Evolutionary conservation across 2,113 vertebrate genomes (phyloP), one percentile per base, ranked within the genome.

Genomic region (Microcebus tavaratra): DNA sequence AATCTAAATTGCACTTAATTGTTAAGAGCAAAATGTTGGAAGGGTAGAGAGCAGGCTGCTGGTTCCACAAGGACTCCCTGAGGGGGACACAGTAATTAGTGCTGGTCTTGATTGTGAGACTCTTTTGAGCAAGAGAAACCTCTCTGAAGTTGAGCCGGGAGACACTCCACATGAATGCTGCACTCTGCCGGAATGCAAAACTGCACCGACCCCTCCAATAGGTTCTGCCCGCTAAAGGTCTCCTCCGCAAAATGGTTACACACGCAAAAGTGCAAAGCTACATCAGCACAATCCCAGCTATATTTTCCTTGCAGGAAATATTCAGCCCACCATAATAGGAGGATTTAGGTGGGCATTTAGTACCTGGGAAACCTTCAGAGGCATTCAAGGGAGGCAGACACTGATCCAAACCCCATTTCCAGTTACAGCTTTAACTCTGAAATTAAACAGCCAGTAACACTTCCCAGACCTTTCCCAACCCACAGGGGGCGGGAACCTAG

Each of bases 1-100:
- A 98, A 97, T 95, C 97, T 96, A 93, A 97, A 98, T 94, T 96
- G 79, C 57, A 82, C 72, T 42, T 67, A 89, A 97, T 68, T 96
- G 83, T 95, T 76, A 63, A 48, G 42, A 95, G 39, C 23, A 90
- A 83, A 63, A 94, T 63, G n/a, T 45, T 61, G 76, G 63, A 95
- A 97, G 55, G 20, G 86, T 70, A 76, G 59, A 78, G 9, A 6
- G 31, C 36, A 78, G 82, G 85, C 63, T 88, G 82, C 80, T 14
- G 36, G 21, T 45, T 93, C 90, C 36, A 59, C 31, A 78, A 36
- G n/a, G 57, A 86, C 83, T 82, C 53, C 55, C 50, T 0, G 8
- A 94, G 90, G 72, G 88, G 89, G 59, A 81, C 10, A 8, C 53
- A 55, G 29, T 87, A 90, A 94, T 94, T 93, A 93, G 0, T 2